phyloP scores from a whole-genome alignment of 1,140 invertebrate species.

The Papilio xuthus region DNA sequence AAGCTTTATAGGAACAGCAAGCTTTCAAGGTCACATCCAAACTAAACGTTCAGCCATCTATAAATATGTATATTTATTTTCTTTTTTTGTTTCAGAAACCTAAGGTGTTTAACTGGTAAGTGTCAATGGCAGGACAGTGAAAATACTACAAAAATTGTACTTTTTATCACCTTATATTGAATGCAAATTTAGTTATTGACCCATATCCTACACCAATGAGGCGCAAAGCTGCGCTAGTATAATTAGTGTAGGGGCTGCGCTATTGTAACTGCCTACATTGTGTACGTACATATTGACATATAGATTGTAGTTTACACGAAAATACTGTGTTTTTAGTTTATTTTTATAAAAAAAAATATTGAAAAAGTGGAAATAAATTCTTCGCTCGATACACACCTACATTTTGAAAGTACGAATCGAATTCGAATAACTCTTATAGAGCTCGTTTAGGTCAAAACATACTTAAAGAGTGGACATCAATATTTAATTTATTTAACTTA shows the following conservation, averaged over 20 bases:
- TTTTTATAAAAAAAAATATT: background rate
- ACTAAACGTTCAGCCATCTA: background rate
- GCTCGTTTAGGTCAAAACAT: no score
- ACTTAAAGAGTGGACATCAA: no score
- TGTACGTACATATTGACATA: background rate
- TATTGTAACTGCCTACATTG: background rate
- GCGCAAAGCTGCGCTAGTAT: constrained; percentile 35
- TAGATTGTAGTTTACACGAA: background rate
- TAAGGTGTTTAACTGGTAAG: constrained; percentile 6
- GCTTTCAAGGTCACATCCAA: background rate
- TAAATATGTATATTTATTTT: background rate
- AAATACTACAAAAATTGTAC: background rate
- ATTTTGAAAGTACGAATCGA: no score
- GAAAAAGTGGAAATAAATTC: no score
- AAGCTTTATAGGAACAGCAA: background rate
- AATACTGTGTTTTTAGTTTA: background rate
- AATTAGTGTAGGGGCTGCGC: constrained; percentile 34
- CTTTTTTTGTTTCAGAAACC: background rate
- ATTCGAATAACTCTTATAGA: no score
- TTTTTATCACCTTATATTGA: background rate
- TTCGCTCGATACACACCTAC: no score
- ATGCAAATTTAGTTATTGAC: constrained; percentile 44
- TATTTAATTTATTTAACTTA: no score
- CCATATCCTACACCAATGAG: constrained; percentile 42
- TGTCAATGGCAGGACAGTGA: background rate